These are phyloP conservation scores for Paralichthys olivaceus DNA, from an alignment of 2,113 vertebrate species.

Conservation along the genomic window DNA sequence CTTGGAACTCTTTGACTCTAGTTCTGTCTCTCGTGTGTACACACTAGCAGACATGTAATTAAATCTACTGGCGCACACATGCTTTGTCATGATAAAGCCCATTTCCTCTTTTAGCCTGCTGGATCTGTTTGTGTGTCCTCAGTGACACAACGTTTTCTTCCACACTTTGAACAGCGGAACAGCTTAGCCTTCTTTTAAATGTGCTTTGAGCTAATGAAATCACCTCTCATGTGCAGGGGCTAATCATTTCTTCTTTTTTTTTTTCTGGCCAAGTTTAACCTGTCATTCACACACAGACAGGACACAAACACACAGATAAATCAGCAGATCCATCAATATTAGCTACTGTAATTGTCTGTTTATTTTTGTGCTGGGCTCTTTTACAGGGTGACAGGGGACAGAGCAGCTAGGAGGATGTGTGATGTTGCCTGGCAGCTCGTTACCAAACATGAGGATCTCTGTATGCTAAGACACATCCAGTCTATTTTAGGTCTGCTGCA, in stretches of 20 bases:
- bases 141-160: conserved; percentile 31
- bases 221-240: not conserved
- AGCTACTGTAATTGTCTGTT: not conserved
- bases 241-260: conserved; percentile 25
- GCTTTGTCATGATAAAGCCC: conserved; percentile 13
- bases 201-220: conserved; percentile 56
- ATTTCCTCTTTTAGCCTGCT: conserved; percentile 14
- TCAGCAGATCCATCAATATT: not conserved
- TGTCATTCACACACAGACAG: not conserved
- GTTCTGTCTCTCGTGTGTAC: not conserved
- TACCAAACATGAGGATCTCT: conserved; percentile 33
- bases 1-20: not conserved
- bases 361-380: not conserved
- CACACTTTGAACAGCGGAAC: conserved; percentile 40
- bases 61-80: not conserved
- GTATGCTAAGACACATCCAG: conserved; percentile 53
- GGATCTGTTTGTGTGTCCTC: conserved; percentile 21
- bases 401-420: conserved; percentile 7
- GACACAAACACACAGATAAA: not conserved
- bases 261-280: not conserved
- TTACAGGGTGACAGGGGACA: conserved; percentile 6
- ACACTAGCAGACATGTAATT: not conserved
- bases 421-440: conserved; percentile 40
- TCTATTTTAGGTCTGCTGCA: conserved; percentile 41
- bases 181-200: conserved; percentile 55